These are phyloP conservation scores for Arvicanthis niloticus DNA, from an alignment of 2,113 vertebrate genomes.

Conservation along the genomic window DNA sequence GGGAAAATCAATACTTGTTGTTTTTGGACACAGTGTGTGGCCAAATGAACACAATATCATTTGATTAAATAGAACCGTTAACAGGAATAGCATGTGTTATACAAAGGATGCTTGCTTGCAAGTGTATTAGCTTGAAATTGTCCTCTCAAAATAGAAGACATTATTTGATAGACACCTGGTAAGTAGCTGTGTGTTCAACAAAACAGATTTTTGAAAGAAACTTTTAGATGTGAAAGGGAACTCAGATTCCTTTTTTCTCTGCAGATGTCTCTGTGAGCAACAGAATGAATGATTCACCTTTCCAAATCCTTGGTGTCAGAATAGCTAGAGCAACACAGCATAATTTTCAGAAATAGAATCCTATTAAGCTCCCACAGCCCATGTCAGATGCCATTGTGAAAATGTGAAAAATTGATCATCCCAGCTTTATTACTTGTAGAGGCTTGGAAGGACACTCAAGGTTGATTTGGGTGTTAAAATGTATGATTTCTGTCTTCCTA, in stretches of 20 bases:
- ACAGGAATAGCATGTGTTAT: background rate
- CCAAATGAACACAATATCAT: background rate
- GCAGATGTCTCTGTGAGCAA: constrained; percentile 46
- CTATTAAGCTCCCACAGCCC: constrained; percentile 73
- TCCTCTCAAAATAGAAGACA: constrained; percentile 27
- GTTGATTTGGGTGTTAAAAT: constrained; percentile 69
- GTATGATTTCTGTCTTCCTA: constrained; percentile 67
- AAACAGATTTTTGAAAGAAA: constrained; percentile 55
- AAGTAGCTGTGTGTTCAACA: background rate
- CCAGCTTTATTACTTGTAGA: constrained; percentile 71
- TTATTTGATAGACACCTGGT: constrained; percentile 51
- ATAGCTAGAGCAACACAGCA: constrained; percentile 63
- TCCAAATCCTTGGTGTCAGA: constrained; percentile 58
- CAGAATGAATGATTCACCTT: constrained; percentile 68
- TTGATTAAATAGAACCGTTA: background rate
- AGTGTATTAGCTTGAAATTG: constrained; percentile 56
- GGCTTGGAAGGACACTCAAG: constrained; percentile 68
- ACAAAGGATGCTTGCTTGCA: background rate
- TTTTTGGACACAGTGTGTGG: background rate
- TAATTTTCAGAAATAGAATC: constrained; percentile 76
- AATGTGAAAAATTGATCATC: constrained; percentile 64
- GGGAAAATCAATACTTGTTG: background rate
- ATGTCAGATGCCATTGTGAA: constrained; percentile 61
- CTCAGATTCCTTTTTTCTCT: constrained; percentile 45
- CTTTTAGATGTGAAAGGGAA: constrained; percentile 58